Evolutionary conservation across 1,140 invertebrate genomes (phyloP).

Genomic region (Listronotus bonariensis): DNA sequence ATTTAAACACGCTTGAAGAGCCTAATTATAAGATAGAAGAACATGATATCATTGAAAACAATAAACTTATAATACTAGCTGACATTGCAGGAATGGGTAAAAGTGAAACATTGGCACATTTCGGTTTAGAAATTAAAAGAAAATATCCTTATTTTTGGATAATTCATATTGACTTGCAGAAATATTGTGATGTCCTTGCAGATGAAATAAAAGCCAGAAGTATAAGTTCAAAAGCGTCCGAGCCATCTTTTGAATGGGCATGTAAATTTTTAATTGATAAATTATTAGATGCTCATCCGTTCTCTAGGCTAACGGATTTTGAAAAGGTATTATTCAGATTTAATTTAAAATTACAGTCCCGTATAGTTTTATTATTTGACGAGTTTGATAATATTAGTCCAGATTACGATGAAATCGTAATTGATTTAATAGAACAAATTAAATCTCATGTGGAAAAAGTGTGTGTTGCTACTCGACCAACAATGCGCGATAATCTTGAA

Average conservation of each 20-base stretch:
- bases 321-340: too few species aligned
- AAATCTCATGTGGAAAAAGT: too few species aligned
- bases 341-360: too few species aligned
- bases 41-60: too few species aligned
- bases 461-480: too few species aligned
- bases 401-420: too few species aligned
- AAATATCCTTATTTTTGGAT: not conserved
- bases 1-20: not conserved
- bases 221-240: not conserved
- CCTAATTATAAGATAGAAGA: not conserved
- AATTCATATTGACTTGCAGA: not conserved
- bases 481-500: too few species aligned
- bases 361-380: too few species aligned
- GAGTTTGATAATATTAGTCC: too few species aligned
- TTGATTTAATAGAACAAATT: too few species aligned
- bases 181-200: not conserved
- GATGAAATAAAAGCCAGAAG: not conserved
- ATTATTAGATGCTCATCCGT: too few species aligned
- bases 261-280: not conserved
- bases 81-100: conserved; percentile 5
- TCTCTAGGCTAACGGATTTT: too few species aligned
- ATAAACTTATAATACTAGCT: not conserved
- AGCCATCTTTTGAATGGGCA: not conserved
- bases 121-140: not conserved
- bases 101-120: not conserved